Percentiles rank a stretch among this genome's conserved stretches.
These are phyloP conservation scores for Nicator chloris DNA, from an alignment of 2,113 vertebrate species.

Conservation along the genomic window DNA sequence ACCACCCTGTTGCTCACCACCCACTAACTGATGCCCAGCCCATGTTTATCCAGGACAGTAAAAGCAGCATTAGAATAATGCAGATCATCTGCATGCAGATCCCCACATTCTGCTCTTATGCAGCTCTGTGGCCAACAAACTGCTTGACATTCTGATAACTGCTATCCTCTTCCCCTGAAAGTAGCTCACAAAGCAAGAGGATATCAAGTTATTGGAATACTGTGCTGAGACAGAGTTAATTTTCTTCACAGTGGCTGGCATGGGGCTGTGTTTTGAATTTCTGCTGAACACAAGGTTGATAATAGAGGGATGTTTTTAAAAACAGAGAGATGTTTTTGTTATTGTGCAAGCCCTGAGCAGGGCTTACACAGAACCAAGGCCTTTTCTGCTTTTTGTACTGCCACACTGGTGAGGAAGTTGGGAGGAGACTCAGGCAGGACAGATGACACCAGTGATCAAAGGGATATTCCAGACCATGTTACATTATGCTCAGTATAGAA, in stretches of 20 bases:
- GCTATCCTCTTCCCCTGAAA: background rate
- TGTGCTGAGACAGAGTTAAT: background rate
- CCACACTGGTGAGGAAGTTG: background rate
- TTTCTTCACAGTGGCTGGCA: background rate
- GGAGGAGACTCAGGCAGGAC: background rate
- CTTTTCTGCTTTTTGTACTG: background rate
- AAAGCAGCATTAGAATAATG: background rate
- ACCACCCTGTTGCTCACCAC: background rate
- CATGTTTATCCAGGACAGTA: background rate
- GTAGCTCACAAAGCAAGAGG: background rate
- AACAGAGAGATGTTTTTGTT: background rate
- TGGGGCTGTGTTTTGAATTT: background rate
- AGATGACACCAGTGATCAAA: accelerated
- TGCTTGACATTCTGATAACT: background rate
- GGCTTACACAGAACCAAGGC: background rate
- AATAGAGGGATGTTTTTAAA: background rate
- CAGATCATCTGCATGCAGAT: background rate
- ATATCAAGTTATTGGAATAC: background rate
- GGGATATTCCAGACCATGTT: background rate
- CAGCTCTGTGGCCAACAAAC: background rate
- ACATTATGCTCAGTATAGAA: background rate
- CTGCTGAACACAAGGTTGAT: background rate
- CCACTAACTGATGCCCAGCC: background rate
- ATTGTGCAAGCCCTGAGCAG: background rate
- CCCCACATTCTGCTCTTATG: background rate